A percentile compares a stretch with the other conserved stretches of the same genome.
Conservation (phyloP, 2,113 vertebrate species). For the Mobula birostris region DNA sequence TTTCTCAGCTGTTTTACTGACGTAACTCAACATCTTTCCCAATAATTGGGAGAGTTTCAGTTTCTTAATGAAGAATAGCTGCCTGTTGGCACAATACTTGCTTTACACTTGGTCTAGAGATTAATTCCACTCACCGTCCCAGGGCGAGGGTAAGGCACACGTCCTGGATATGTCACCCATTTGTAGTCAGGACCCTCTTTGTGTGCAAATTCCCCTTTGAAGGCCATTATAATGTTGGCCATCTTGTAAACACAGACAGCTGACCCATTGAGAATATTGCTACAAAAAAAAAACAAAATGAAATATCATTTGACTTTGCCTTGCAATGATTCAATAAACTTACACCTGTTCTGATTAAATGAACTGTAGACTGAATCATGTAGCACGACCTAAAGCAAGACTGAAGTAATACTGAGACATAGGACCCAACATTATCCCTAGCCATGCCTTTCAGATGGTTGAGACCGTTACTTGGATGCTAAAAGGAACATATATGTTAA, state of each 20-base stretch:
- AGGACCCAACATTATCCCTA: neutral
- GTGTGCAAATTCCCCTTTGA: slow-evolving; percentile 67
- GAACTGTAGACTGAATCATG: neutral
- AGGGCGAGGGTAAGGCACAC: slow-evolving; percentile 66
- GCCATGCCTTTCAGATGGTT: neutral
- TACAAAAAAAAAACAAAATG: slow-evolving; percentile 40
- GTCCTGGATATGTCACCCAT: slow-evolving; percentile 65
- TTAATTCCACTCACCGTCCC: slow-evolving; percentile 59
- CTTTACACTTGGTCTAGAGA: neutral
- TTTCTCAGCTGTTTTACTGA: neutral
- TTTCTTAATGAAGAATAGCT: neutral
- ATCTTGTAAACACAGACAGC: slow-evolving; percentile 68
- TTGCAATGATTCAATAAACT: neutral
- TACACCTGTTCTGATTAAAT: neutral
- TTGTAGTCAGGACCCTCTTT: slow-evolving; percentile 68
- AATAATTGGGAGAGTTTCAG: neutral
- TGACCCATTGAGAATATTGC: slow-evolving; percentile 66
- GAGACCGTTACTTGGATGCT: neutral
- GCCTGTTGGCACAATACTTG: neutral
- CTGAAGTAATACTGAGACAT: no score
- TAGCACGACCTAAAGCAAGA: neutral
- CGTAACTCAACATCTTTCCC: neutral
- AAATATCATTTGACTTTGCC: neutral
- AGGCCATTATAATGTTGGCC: slow-evolving; percentile 62
- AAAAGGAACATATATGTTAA: neutral